A percentile compares a stretch with the other conserved stretches of the same genome.
phyloP scores from a whole-genome alignment of 2,113 vertebrate genomes.

The Etia nguti region DNA sequence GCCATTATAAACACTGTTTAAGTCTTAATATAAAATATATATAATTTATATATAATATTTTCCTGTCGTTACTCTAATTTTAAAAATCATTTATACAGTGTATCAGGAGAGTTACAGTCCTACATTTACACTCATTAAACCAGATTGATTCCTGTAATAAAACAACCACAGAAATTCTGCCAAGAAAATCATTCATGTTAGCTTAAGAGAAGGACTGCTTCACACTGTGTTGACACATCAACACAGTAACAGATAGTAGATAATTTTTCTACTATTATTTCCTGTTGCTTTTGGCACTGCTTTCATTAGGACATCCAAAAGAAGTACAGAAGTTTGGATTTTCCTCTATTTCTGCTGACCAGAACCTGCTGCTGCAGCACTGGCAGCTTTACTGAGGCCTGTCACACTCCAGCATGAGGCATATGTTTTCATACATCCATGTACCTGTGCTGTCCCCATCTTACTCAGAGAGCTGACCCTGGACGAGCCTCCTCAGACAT shows the following conservation, averaged over 20 bases:
- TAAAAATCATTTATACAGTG: not conserved
- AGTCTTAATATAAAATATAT: not conserved
- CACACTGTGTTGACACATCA: not conserved
- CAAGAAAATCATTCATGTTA: not conserved
- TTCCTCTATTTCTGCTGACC: not conserved
- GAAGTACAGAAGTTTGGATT: not conserved
- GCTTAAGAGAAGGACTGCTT: not conserved
- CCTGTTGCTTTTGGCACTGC: not conserved
- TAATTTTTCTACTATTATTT: not conserved
- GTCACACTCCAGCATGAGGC: not conserved
- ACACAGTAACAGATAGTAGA: not conserved
- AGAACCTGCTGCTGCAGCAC: not conserved
- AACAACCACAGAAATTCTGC: not conserved
- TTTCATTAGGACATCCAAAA: not conserved
- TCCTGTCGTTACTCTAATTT: not conserved
- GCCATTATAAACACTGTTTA: not conserved
- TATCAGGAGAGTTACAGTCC: not conserved
- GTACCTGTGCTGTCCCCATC: not conserved
- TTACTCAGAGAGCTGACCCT: constrained; percentile 83
- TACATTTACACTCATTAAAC: not conserved
- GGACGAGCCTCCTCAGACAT: constrained; percentile 87
- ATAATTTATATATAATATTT: not conserved
- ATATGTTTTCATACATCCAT: not conserved
- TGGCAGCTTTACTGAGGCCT: not conserved
- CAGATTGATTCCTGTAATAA: not conserved